phyloP scores from a whole-genome alignment of 2,797 vertebrate genomes.

The Rhyacichthys aspro region DNA sequence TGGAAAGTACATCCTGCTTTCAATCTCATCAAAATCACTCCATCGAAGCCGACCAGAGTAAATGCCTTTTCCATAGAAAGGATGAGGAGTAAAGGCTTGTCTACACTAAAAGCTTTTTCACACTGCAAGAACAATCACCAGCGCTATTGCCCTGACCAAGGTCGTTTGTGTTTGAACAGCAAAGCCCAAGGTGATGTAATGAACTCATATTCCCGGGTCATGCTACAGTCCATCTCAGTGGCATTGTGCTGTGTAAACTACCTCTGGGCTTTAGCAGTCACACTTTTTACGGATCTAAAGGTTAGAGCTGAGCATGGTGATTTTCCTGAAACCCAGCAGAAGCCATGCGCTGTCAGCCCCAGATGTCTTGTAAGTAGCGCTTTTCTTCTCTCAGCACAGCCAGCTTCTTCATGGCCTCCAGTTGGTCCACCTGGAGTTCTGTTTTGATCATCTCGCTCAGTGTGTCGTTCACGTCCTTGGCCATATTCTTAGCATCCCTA shows the following conservation, averaged over 20 bases:
- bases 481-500: constrained; percentile 97
- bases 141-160: constrained; percentile 54
- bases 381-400: constrained; percentile 87
- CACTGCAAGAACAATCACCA: constrained; percentile 60
- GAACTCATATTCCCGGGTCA: constrained; percentile 57
- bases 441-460: constrained; percentile 84
- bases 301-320: constrained; percentile 56
- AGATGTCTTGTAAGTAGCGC: constrained; percentile 93
- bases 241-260: constrained; percentile 44
- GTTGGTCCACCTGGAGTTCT: constrained; percentile 82
- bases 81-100: constrained; percentile 43
- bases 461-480: constrained; percentile 87
- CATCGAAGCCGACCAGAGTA: constrained; percentile 52
- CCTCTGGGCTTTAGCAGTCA: constrained; percentile 45
- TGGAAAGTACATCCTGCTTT: constrained; percentile 31
- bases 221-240: constrained; percentile 50
- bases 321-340: constrained; percentile 23
- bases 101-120: constrained; percentile 70
- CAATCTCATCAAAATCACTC: constrained; percentile 54
- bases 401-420: constrained; percentile 89
- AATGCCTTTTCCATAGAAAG: constrained; percentile 58
- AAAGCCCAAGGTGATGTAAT: constrained; percentile 58
- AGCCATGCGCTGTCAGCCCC: constrained; percentile 80
- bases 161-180: constrained; percentile 67
- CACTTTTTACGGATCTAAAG: constrained; percentile 41